phyloP scores from a whole-genome alignment of 2,113 vertebrate species.

The Aix galericulata region DNA sequence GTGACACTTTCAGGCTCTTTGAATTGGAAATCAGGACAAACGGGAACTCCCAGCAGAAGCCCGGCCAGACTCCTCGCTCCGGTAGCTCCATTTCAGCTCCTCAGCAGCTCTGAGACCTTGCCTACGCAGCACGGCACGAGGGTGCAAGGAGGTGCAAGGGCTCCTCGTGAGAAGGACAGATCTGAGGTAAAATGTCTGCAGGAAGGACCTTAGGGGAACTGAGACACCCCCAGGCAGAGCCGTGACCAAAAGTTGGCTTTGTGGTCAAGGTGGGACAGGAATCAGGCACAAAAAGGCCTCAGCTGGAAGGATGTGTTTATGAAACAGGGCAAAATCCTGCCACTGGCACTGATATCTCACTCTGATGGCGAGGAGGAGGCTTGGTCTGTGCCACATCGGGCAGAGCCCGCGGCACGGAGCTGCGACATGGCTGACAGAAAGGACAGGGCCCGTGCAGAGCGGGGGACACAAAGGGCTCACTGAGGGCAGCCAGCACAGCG shows the following conservation, averaged over 20 bases:
- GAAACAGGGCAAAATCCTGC: not conserved
- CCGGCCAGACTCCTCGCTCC: not conserved
- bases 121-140: not conserved
- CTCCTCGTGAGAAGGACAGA: not conserved
- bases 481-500: not conserved
- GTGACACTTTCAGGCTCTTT: conserved; percentile 51
- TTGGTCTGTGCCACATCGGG: too few species aligned
- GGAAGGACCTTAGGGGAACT: not conserved
- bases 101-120: not conserved
- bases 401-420: not conserved
- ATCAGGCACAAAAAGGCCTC: not conserved
- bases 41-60: conserved; percentile 43
- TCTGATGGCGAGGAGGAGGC: too few species aligned
- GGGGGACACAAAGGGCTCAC: not conserved
- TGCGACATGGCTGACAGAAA: not conserved
- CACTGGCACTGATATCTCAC: not conserved
- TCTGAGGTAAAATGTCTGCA: not conserved
- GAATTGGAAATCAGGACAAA: conserved; percentile 65
- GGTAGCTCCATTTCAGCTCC: not conserved
- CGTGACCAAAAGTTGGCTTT: not conserved
- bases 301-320: rapidly evolving
- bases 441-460: not conserved
- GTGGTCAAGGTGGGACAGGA: not conserved
- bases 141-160: not conserved
- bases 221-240: not conserved